Conservation (phyloP, 2,888 invertebrate genomes). For the Rhopalosiphum nymphaeae region DNA sequence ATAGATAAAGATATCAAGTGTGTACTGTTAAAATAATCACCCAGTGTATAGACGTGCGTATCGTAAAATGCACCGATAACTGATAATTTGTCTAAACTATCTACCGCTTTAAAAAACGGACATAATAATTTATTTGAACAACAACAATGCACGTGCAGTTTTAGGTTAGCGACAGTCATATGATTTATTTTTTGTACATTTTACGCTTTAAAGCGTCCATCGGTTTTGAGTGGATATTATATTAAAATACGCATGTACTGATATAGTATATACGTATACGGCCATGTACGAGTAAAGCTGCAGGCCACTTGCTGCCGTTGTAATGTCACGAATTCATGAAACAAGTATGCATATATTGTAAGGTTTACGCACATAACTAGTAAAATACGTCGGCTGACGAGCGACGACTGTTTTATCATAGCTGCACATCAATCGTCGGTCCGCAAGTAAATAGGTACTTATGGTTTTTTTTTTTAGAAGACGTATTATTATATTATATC, state of each 20-base stretch:
- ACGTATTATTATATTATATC: not conserved
- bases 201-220: not conserved
- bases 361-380: not conserved
- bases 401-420: not conserved
- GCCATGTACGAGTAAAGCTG: not conserved
- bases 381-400: not conserved
- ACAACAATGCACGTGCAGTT: not conserved
- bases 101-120: not conserved
- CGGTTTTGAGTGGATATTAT: not conserved
- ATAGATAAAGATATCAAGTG: too few species aligned
- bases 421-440: not conserved
- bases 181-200: not conserved
- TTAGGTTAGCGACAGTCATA: not conserved
- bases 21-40: too few species aligned
- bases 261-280: not conserved
- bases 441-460: not conserved
- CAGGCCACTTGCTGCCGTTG: not conserved
- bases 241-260: not conserved
- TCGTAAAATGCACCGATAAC: too few species aligned
- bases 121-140: not conserved
- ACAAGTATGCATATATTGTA: not conserved
- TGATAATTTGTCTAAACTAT: too few species aligned
- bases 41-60: too few species aligned
- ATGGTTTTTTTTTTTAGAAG: not conserved
- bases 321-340: not conserved